phyloP scores from a whole-genome alignment of 2,888 invertebrate species.

The Idaea straminata region DNA sequence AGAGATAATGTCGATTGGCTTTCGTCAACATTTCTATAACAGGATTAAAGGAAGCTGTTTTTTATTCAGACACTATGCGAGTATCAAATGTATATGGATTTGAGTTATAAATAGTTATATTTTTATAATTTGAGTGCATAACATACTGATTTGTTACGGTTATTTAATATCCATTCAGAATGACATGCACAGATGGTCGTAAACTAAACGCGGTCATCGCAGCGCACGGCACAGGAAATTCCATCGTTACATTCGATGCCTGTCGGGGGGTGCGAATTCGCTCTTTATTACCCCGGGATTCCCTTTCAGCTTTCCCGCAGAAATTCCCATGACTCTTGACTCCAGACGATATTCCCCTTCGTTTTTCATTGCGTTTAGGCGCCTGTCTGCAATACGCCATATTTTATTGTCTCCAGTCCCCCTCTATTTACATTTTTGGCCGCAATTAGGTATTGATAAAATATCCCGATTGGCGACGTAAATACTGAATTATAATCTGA shows the following conservation, averaged over 20 bases:
- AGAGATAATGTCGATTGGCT: conserved; percentile 23
- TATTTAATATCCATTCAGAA: conserved; percentile 18
- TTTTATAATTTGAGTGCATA: neutral
- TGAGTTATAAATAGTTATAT: neutral
- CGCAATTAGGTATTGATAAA: conserved; percentile 27
- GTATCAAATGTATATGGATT: conserved; percentile 7
- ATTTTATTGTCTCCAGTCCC: conserved; percentile 32
- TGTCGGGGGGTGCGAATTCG: conserved; percentile 48
- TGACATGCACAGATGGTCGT: conserved; percentile 24
- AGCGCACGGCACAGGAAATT: conserved; percentile 52
- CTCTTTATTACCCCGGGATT: conserved; percentile 54
- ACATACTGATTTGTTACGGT: conserved; percentile 12
- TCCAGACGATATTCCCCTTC: conserved; percentile 41
- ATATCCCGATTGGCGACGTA: conserved; percentile 19
- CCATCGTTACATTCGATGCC: conserved; percentile 54
- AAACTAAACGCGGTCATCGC: conserved; percentile 24
- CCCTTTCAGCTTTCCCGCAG: conserved; percentile 66
- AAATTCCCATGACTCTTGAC: conserved; percentile 59
- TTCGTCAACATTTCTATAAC: conserved; percentile 10
- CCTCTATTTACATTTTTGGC: conserved; percentile 33
- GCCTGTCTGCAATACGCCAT: conserved; percentile 47
- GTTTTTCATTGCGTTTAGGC: conserved; percentile 46
- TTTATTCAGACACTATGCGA: neutral
- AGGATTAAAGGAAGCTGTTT: neutral
- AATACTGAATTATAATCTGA: conserved; percentile 28